Evolutionary conservation across 2,797 vertebrate genomes (phyloP).

Genomic region (Lithobates pipiens): DNA sequence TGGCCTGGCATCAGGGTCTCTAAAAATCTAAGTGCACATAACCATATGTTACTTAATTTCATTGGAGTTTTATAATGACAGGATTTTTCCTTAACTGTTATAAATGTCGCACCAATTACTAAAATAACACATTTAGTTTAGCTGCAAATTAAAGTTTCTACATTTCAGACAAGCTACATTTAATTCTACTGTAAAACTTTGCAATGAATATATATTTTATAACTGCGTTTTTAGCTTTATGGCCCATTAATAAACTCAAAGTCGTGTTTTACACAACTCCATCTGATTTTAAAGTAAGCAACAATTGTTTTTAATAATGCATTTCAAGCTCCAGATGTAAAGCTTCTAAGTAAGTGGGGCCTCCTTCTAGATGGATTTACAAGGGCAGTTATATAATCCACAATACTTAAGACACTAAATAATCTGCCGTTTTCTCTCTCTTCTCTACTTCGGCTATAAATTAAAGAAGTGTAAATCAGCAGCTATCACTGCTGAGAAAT

Average conservation of each 20-base stretch:
- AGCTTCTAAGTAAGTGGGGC: slow-evolving; percentile 31
- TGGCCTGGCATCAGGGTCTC: too few relatives aligned
- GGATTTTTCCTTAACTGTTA: background rate
- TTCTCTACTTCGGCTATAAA: slow-evolving; percentile 36
- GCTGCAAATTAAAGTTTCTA: background rate
- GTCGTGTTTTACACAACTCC: slow-evolving; percentile 39
- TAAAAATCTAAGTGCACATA: too few relatives aligned
- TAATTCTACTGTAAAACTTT: background rate
- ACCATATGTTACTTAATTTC: too few relatives aligned
- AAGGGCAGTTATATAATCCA: slow-evolving; percentile 47
- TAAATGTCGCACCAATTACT: background rate
- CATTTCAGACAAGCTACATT: background rate
- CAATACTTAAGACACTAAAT: slow-evolving; percentile 49
- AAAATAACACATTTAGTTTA: background rate
- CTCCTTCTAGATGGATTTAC: slow-evolving; percentile 45
- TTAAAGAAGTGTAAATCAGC: slow-evolving; percentile 44
- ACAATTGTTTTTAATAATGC: slow-evolving; percentile 47
- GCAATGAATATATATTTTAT: background rate
- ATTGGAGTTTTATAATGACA: too few relatives aligned
- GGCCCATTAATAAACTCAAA: slow-evolving; percentile 31
- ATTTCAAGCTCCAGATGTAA: slow-evolving; percentile 48
- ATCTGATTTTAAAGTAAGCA: slow-evolving; percentile 18
- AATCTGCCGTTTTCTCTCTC: slow-evolving; percentile 41
- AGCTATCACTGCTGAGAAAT: slow-evolving; percentile 41
- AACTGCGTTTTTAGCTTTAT: slow-evolving; percentile 6